A percentile compares a stretch with the other conserved stretches of the same genome.
phyloP scores from a whole-genome alignment of 1,140 invertebrate genomes.

The Orchesella cincta region DNA sequence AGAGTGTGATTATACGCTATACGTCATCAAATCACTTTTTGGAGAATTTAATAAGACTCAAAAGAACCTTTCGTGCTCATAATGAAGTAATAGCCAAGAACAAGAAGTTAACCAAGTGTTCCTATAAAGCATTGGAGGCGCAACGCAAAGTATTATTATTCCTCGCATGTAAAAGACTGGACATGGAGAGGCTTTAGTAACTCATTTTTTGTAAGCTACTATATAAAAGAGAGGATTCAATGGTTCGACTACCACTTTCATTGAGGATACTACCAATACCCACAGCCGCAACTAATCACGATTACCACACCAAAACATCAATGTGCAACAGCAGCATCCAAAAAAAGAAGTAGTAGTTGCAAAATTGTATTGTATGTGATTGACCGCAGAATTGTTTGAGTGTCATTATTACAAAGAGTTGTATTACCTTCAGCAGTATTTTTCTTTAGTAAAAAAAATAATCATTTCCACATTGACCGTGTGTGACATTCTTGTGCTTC shows the following conservation, averaged over 20 bases:
- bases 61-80: no score
- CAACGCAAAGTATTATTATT: no score
- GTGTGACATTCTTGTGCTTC: background rate
- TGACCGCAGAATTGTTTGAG: slow-evolving; percentile 1
- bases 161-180: no score
- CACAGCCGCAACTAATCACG: background rate
- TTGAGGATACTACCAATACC: background rate
- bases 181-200: no score
- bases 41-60: no score
- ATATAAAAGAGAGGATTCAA: no score
- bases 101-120: no score
- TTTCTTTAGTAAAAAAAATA: background rate
- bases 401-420: background rate
- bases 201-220: no score
- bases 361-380: background rate
- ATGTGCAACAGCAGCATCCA: background rate
- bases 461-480: background rate
- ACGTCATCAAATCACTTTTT: slow-evolving; percentile 17
- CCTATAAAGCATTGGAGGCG: no score
- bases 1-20: background rate
- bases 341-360: background rate
- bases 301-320: background rate
- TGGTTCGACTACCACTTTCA: background rate
- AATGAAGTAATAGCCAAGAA: no score
- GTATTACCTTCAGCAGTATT: slow-evolving; percentile 5